Conservation (phyloP, 1,140 invertebrate genomes). For the Leptonema lineaticorne region DNA sequence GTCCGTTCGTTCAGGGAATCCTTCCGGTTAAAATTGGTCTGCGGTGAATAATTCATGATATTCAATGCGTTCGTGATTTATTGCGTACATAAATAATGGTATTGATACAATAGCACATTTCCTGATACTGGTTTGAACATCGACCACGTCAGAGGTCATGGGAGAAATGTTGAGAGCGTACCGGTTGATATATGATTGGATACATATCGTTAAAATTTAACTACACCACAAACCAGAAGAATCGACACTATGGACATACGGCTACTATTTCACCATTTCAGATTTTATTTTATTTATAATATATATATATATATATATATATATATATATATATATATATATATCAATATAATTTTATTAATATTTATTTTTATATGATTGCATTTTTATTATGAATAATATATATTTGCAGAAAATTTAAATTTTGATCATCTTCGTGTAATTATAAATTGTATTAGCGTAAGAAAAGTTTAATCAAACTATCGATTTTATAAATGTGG, state of each 20-base stretch:
- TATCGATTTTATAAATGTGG: too few species aligned
- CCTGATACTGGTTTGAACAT: conserved; percentile 30
- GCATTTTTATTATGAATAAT: neutral
- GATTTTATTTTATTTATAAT: neutral
- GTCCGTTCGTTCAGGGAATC: too few species aligned
- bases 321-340: neutral
- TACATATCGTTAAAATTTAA: conserved; percentile 25
- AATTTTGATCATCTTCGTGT: too few species aligned
- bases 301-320: neutral
- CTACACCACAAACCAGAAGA: conserved; percentile 11
- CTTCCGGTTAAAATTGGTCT: neutral
- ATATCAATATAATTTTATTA: neutral
- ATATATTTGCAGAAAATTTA: too few species aligned
- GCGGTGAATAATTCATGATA: conserved; percentile 35
- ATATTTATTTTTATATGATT: neutral
- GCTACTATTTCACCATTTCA: conserved; percentile 8
- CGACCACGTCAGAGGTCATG: conserved; percentile 32
- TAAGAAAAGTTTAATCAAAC: too few species aligned
- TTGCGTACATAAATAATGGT: conserved; percentile 40
- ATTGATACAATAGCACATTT: conserved; percentile 40
- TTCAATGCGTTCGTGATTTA: conserved; percentile 39
- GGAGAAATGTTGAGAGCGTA: conserved; percentile 25
- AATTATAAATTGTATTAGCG: too few species aligned
- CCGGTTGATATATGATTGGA: conserved; percentile 23
- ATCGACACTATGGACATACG: neutral